Base-by-base conservation (phyloP, 23 tunicate genomes). In the Aplidium turbinatum region DNA sequence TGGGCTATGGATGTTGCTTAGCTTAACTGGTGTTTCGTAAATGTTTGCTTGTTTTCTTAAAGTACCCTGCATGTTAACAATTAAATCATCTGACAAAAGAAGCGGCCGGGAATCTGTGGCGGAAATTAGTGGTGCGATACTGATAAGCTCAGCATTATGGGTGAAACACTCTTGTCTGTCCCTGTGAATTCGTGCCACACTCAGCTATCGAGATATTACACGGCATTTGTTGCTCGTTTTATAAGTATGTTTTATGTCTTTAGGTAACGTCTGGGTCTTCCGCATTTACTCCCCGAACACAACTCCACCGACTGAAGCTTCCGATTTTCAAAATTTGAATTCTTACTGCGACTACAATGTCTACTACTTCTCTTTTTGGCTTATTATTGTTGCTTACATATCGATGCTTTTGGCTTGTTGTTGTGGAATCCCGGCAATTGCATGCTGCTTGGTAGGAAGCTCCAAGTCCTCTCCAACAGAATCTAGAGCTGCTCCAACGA, bases 211-310 rank as follows among this genome's bases (percentile, higher is more conserved):
- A n/a, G n/a, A n/a, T n/a, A n/a, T n/a, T 9, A 9, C 9, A 9
- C 48, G 9, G 48, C 16, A 16, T 9, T 42, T 42, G 16, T 42
- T 16, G 48, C 16, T 16, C 48, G 16, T 42, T 42, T 9, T 9
- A 42, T 42, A 42, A 16, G 9, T 9, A 9, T 42, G 48, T 9
- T 42, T 42, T 42, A 42, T 9, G 48, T 31, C 68, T 84, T 19
- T 28, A 87, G 94, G 94, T 4, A 87, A 87, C 32, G 94, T 87
- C 31, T 87, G 94, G 94, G 94, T 87, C 22, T 87, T 80, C 75
- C 64, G 82, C 42, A 56, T 23, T 16, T 54, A 42, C 35, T 57
- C 27, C 22, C 77, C 67, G 32, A 66, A 73, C 63, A 76, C 33
- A 4, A 38, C 1, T 0, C 4, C 38, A 5, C 23, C 53, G 6